These are phyloP conservation scores for Xiphophorus maculatus DNA, from an alignment of 2,113 vertebrate genomes.

Conservation along the genomic window DNA sequence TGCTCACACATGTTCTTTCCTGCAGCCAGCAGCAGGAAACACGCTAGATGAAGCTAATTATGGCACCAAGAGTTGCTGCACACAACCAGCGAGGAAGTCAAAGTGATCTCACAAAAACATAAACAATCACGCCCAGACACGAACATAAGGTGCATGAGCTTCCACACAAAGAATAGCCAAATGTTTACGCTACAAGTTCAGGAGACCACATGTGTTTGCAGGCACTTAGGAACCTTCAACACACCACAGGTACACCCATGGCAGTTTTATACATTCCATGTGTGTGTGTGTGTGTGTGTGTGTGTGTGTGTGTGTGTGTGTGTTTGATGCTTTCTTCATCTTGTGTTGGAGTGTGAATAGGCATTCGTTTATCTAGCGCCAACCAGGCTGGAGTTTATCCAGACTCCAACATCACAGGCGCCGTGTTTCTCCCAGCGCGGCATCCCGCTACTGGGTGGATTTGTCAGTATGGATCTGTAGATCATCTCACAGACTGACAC, in stretches of 20 bases:
- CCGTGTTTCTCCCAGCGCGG: slow-evolving; percentile 48
- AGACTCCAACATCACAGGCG: slow-evolving; percentile 62
- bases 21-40: slow-evolving; percentile 57
- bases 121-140: slow-evolving; percentile 50
- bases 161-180: slow-evolving; percentile 38
- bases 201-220: slow-evolving; percentile 63
- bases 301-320: background rate
- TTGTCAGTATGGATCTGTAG: slow-evolving; percentile 52
- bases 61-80: slow-evolving; percentile 47
- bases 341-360: slow-evolving; percentile 50
- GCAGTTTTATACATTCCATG: slow-evolving; percentile 31
- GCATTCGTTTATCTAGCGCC: slow-evolving; percentile 53
- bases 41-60: slow-evolving; percentile 68
- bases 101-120: slow-evolving; percentile 54
- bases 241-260: slow-evolving; percentile 52
- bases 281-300: background rate
- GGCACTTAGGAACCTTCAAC: slow-evolving; percentile 51
- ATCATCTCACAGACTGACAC: slow-evolving; percentile 41
- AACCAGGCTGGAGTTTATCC: slow-evolving; percentile 63
- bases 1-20: slow-evolving; percentile 12
- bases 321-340: slow-evolving; percentile 18
- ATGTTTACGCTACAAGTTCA: slow-evolving; percentile 68
- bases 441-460: slow-evolving; percentile 51
- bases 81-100: slow-evolving; percentile 56
- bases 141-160: slow-evolving; percentile 24